phyloP scores from a whole-genome alignment of 2,113 vertebrate genomes.

The Myotis yumanensis region DNA sequence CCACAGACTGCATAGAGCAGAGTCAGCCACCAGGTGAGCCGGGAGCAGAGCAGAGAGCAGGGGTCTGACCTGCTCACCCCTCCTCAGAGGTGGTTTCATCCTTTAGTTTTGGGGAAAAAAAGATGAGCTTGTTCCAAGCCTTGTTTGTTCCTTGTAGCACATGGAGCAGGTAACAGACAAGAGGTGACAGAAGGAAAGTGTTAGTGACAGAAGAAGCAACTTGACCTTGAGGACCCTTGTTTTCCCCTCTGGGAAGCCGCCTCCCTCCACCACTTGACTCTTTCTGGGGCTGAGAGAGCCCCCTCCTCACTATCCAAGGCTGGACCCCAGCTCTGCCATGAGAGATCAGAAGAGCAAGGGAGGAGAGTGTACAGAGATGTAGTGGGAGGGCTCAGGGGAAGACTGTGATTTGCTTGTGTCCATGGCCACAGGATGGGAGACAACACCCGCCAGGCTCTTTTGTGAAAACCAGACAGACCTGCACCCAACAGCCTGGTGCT shows the following conservation, averaged over 20 bases:
- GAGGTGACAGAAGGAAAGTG: neutral
- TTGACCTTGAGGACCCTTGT: neutral
- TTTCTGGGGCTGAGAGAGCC: neutral
- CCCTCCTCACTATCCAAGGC: neutral
- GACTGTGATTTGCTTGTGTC: neutral
- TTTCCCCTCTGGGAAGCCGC: neutral
- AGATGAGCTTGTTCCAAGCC: neutral
- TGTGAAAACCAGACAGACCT: neutral
- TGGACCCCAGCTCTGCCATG: neutral
- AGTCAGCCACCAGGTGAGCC: neutral
- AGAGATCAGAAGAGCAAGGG: neutral
- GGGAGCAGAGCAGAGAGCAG: neutral
- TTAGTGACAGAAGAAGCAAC: neutral
- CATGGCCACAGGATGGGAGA: neutral
- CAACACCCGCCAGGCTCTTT: neutral
- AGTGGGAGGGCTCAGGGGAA: neutral
- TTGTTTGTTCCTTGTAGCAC: neutral
- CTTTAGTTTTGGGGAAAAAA: neutral
- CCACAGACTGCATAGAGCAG: neutral
- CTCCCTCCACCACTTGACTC: accelerated
- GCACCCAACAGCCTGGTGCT: too few relatives aligned
- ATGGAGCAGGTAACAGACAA: neutral
- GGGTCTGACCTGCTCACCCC: neutral
- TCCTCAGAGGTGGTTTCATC: neutral
- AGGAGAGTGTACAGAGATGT: neutral